A percentile compares a stretch with the other conserved stretches of the same genome.
These are phyloP conservation scores for Danionella dracula DNA, from an alignment of 2,797 vertebrate genomes.

Conservation along the genomic window DNA sequence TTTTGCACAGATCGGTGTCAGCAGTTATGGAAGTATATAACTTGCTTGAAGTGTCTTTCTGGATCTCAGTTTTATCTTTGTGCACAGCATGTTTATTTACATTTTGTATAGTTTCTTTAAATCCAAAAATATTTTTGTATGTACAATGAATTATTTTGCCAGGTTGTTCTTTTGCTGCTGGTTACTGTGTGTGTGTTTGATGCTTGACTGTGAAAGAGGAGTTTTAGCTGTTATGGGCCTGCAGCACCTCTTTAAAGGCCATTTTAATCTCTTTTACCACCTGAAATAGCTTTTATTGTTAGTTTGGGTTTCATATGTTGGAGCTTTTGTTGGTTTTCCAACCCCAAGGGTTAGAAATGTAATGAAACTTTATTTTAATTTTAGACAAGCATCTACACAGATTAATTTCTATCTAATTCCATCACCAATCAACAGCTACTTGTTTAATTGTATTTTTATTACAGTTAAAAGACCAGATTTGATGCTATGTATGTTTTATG, in stretches of 20 bases:
- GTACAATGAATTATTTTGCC: constrained; percentile 24
- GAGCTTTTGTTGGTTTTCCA: not conserved
- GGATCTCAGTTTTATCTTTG: constrained; percentile 17
- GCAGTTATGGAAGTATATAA: constrained; percentile 17
- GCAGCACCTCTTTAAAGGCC: not conserved
- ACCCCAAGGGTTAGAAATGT: not conserved
- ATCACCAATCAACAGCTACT: constrained; percentile 3
- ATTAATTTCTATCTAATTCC: constrained; percentile 11
- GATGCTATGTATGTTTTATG: constrained; percentile 11
- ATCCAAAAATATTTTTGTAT: constrained; percentile 33
- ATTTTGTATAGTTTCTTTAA: constrained; percentile 24
- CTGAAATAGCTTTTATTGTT: not conserved
- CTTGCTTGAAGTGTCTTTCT: constrained; percentile 14
- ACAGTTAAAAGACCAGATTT: constrained; percentile 18
- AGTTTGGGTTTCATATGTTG: not conserved
- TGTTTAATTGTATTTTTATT: constrained; percentile 36
- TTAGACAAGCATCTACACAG: constrained; percentile 8
- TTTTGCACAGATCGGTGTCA: constrained; percentile 27
- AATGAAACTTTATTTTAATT: too few relatives aligned
- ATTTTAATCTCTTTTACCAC: not conserved
- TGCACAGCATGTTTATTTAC: constrained; percentile 14
- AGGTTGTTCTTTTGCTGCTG: constrained; percentile 28
- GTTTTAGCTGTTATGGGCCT: not conserved
- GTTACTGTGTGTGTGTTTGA: not conserved
- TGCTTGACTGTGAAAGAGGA: constrained; percentile 20